Percentiles rank a stretch among this genome's conserved stretches.
Conservation (phyloP, 2,113 vertebrate species). For the Amblyornis subalaris region DNA sequence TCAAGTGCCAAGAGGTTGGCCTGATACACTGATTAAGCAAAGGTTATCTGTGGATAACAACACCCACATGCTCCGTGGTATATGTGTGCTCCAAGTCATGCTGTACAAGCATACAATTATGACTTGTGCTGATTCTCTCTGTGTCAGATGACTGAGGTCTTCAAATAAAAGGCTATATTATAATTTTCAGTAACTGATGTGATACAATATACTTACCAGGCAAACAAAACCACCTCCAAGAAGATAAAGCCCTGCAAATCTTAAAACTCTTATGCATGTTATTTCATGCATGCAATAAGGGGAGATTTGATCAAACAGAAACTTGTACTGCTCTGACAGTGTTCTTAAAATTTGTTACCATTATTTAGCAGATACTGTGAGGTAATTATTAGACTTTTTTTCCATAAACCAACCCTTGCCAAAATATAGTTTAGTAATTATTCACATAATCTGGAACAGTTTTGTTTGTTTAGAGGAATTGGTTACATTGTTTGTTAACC, state of each 20-base stretch:
- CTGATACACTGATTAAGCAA: background rate
- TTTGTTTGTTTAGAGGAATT: background rate
- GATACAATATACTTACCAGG: background rate
- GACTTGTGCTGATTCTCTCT: background rate
- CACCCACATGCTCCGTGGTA: background rate
- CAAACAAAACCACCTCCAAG: background rate
- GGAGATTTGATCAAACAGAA: background rate
- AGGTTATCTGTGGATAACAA: background rate
- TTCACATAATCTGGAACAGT: background rate
- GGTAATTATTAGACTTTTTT: background rate
- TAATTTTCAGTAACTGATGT: background rate
- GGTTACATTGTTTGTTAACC: constrained; percentile 58
- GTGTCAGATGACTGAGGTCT: background rate
- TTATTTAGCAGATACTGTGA: background rate
- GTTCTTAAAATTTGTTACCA: background rate
- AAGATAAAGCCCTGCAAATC: background rate
- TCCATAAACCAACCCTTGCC: background rate
- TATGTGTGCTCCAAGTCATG: background rate
- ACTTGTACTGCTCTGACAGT: background rate
- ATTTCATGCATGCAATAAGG: background rate
- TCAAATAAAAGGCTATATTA: background rate
- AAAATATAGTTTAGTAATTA: background rate
- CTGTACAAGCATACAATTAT: background rate
- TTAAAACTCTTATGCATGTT: background rate
- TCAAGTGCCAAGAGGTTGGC: background rate